phyloP scores from a whole-genome alignment of 2,888 invertebrate genomes.

The Parnassius smintheus region DNA sequence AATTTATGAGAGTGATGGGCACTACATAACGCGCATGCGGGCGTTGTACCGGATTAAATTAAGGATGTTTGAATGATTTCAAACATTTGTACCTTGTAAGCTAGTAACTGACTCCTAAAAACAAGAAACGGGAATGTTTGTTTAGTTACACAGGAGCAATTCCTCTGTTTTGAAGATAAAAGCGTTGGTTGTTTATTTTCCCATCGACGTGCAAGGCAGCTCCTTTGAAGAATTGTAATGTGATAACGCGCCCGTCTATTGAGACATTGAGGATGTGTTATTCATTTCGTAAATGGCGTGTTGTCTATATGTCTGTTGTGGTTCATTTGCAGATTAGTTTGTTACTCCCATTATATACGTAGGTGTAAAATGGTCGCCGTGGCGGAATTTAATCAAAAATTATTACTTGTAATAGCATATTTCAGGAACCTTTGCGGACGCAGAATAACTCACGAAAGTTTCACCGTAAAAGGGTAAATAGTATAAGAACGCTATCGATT shows the following conservation, averaged over 20 bases:
- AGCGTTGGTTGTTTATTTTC: conserved; percentile 32
- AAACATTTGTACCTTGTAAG: conserved; percentile 20
- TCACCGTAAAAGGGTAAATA: no score
- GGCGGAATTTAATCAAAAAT: no score
- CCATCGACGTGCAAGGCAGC: conserved; percentile 28
- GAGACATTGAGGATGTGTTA: conserved; percentile 13
- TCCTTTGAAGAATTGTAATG: conserved; percentile 30
- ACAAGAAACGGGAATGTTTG: conserved; percentile 36
- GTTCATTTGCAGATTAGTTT: not conserved
- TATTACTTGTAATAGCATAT: no score
- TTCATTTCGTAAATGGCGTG: conserved; percentile 8
- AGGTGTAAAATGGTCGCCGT: no score
- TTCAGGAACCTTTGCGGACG: no score
- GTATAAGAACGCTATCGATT: no score
- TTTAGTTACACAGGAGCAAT: conserved; percentile 32
- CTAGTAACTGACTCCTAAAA: conserved; percentile 24
- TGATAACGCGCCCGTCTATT: conserved; percentile 27
- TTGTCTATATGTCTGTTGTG: conserved; percentile 4
- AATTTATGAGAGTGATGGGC: not conserved
- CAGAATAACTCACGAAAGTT: no score
- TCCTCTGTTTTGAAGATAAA: conserved; percentile 33
- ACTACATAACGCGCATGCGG: not conserved
- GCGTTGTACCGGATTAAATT: not conserved
- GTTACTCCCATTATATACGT: no score
- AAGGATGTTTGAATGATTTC: conserved; percentile 10